These are phyloP conservation scores for Mactra quadrangularis DNA, from an alignment of 1,140 invertebrate species.

Conservation along the genomic window DNA sequence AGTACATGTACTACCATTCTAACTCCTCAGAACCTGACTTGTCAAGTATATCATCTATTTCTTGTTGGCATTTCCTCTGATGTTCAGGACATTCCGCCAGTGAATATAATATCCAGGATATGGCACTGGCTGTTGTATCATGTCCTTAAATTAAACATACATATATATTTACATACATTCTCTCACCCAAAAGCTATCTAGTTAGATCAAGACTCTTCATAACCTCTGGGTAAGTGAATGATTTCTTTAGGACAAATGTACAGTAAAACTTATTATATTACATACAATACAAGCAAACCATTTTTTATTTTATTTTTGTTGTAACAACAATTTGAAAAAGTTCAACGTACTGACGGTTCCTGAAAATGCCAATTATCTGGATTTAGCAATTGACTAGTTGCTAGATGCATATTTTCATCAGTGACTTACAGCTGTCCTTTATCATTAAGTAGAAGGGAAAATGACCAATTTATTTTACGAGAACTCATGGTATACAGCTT, in stretches of 20 bases:
- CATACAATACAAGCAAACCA: no score
- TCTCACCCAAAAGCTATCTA: background rate
- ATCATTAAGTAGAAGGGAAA: no score
- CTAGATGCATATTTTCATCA: no score
- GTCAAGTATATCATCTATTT: slow-evolving; percentile 91
- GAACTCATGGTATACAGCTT: no score
- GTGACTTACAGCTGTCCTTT: no score
- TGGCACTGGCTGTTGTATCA: slow-evolving; percentile 82
- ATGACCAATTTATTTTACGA: no score
- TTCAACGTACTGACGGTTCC: no score
- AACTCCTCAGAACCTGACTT: slow-evolving; percentile 70
- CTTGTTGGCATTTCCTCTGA: slow-evolving; percentile 90
- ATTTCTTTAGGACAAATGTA: background rate
- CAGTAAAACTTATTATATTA: background rate
- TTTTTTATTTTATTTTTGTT: no score
- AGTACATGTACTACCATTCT: slow-evolving; percentile 59
- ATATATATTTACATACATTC: background rate
- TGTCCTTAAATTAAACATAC: slow-evolving; percentile 64
- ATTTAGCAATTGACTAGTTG: no score
- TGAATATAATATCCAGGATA: slow-evolving; percentile 91
- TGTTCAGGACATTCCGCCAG: slow-evolving; percentile 90
- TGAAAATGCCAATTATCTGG: no score
- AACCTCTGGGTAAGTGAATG: no score
- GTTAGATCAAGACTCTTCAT: background rate
- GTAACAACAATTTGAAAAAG: no score